phyloP scores from a whole-genome alignment of 1,140 invertebrate species.

The Prorops nasuta region DNA sequence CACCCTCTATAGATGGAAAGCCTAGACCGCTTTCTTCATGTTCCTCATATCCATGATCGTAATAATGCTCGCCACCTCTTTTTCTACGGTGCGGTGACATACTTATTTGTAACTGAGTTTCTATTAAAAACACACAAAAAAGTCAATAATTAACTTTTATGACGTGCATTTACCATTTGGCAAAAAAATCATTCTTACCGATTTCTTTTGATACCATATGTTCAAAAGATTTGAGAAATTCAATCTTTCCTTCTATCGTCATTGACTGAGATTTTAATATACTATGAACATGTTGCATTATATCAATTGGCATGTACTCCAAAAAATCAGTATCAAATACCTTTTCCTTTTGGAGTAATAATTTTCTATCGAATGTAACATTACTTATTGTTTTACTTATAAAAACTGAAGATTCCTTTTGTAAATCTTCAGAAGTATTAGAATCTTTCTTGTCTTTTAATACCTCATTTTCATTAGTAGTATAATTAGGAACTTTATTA shows the following conservation, averaged over 20 bases:
- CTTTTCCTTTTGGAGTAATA: constrained; percentile 8
- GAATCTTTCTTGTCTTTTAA: not conserved
- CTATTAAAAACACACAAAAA: constrained; percentile 10
- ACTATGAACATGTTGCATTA: constrained; percentile 44
- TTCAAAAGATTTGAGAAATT: constrained; percentile 43
- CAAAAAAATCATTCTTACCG: constrained; percentile 33
- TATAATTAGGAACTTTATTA: too few relatives aligned
- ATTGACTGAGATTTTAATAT: constrained; percentile 41
- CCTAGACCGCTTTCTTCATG: constrained; percentile 51
- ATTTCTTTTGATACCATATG: constrained; percentile 39
- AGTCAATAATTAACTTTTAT: not conserved
- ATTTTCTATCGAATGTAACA: not conserved
- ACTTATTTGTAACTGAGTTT: constrained; percentile 17
- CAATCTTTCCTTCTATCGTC: constrained; percentile 39
- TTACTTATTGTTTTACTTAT: not conserved
- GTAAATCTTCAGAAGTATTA: too few relatives aligned
- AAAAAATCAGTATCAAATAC: constrained; percentile 27
- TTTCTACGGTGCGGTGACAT: constrained; percentile 10
- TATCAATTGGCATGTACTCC: constrained; percentile 44
- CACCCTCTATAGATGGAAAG: constrained; percentile 76
- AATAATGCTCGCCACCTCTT: constrained; percentile 22
- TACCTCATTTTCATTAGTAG: too few relatives aligned
- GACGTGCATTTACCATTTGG: not conserved
- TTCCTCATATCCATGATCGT: constrained; percentile 25
- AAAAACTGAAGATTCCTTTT: not conserved